phyloP scores from a whole-genome alignment of 2,113 vertebrate genomes.

The Elephantulus edwardii region DNA sequence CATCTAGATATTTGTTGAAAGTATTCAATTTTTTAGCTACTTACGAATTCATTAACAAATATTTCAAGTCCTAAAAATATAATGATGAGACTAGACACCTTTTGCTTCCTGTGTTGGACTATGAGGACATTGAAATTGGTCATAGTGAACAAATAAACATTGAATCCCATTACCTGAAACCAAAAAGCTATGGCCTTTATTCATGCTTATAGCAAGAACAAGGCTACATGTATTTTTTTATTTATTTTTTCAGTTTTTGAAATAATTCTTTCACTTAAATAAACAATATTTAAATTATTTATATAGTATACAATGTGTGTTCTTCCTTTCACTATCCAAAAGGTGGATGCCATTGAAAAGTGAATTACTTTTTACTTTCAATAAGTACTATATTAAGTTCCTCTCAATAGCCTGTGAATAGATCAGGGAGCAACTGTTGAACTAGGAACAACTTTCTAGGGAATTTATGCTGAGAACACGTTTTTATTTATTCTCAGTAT shows the following conservation, averaged over 20 bases:
- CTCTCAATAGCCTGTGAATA: neutral
- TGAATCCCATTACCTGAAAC: neutral
- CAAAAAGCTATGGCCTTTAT: neutral
- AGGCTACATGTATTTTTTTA: neutral
- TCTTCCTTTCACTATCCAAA: neutral
- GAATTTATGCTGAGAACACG: neutral
- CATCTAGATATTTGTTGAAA: neutral
- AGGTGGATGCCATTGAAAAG: neutral
- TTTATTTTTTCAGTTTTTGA: neutral
- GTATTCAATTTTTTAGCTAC: neutral
- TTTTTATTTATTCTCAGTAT: constrained; percentile 33
- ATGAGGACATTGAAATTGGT: neutral
- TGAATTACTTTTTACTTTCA: neutral
- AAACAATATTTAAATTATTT: neutral
- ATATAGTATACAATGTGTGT: neutral
- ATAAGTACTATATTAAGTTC: neutral
- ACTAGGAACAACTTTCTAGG: neutral
- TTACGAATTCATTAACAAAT: constrained; percentile 32
- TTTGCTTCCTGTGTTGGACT: neutral
- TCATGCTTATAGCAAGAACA: neutral
- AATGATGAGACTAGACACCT: neutral
- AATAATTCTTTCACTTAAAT: neutral
- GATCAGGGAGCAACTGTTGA: neutral
- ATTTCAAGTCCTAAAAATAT: neutral
- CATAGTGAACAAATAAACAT: neutral